Evolutionary conservation across 2,797 vertebrate genomes (phyloP).

Genomic region (Macroramphosus scolopax): DNA sequence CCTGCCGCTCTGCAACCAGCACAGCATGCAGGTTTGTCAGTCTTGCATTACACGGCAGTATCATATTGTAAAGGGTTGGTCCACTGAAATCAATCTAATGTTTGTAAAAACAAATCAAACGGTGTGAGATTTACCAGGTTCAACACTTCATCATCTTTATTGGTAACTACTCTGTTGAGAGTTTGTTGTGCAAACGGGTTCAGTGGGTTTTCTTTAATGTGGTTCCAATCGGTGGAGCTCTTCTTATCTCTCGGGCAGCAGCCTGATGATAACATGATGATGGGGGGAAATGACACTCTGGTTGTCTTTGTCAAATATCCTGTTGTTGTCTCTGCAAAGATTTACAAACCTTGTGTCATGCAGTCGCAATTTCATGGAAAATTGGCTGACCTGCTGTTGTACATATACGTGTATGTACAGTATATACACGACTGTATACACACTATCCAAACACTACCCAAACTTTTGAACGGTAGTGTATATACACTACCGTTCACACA

Average conservation of each 20-base stretch:
- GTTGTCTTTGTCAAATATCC: conserved; percentile 60
- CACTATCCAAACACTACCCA: too few species aligned
- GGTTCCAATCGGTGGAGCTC: neutral
- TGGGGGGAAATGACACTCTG: conserved; percentile 54
- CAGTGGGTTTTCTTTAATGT: neutral
- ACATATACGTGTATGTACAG: too few species aligned
- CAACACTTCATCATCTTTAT: neutral
- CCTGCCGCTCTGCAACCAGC: conserved; percentile 47
- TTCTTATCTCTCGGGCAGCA: conserved; percentile 7
- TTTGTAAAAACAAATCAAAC: neutral
- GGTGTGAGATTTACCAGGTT: neutral
- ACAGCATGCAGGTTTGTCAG: conserved; percentile 65
- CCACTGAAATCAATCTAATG: too few species aligned
- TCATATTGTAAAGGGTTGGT: too few species aligned
- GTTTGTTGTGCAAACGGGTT: neutral
- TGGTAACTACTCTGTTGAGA: neutral
- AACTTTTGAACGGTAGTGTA: too few species aligned
- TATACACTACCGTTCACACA: too few species aligned
- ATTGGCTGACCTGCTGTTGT: conserved; percentile 38
- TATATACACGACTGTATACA: too few species aligned
- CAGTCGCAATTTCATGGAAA: conserved; percentile 27
- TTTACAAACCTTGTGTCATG: conserved; percentile 40
- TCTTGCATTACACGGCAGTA: neutral
- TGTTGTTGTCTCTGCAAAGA: conserved; percentile 57
- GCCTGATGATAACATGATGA: conserved; percentile 31